Base-by-base conservation (phyloP, 2,113 vertebrate species). In the Reinhardtius hippoglossoides region DNA sequence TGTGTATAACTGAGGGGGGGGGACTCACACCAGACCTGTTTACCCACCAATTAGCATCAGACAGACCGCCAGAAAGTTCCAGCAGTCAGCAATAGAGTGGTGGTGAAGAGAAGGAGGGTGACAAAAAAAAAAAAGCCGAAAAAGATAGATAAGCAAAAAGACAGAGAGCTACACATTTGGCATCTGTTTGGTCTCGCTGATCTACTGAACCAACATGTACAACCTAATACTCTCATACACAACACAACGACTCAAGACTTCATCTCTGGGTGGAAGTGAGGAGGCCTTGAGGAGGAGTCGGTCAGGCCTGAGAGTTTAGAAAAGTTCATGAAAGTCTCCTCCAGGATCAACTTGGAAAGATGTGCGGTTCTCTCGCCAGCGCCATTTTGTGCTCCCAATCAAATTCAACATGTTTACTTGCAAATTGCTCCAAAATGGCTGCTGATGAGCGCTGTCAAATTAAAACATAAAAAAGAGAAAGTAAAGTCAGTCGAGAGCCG, bases 41-140 rank as follows among this genome's bases (percentile, higher is more conserved):
- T 95, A 94, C 87, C 92, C 93, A 93, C 93, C 94, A 95, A 95
- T 94, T 95, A 95, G 93, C 92, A 93, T 94, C 91, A 87, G 91
- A 94, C 90, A 90, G 91, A 83, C 78, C 89, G 93, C 94, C 94
- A 94, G 88, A 93, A 94, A 94, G 94, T 95, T 95, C 88, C 92
- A 92, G 91, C 90, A 90, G 90, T 91, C 87, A 87, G 85, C 75
- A 84, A 89, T 79, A 89, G 88, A 93, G 90, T 78, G 90, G 83
- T 88, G 85, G 91, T 37, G 87, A 85, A 71, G 81, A 50, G 78
- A 79, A 83, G 73, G 78, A 88, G 67, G 55, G 78, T 60, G 62
- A 83, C 27, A 76, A 86, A 85, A 75, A 72, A 27, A 48, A 31
- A 84, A 73, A 84, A 75, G 67, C 64, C 76, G 75, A 54, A 55